These are phyloP conservation scores for Tachycineta bicolor DNA, from an alignment of 2,113 vertebrate genomes.

Conservation along the genomic window DNA sequence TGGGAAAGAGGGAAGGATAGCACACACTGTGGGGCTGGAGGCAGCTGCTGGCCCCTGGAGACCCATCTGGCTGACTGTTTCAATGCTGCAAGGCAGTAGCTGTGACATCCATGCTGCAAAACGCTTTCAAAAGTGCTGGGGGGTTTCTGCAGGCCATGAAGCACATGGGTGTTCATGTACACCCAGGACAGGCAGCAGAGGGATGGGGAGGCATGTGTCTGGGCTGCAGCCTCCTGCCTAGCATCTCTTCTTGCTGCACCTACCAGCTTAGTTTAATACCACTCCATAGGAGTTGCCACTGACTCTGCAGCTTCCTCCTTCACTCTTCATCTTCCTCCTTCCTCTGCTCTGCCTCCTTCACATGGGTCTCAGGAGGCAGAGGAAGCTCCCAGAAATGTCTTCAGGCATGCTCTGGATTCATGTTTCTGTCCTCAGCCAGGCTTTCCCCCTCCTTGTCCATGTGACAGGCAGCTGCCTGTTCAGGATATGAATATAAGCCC, in stretches of 20 bases:
- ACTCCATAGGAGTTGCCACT: background rate
- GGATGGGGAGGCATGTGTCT: background rate
- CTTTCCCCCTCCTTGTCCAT: background rate
- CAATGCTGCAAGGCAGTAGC: background rate
- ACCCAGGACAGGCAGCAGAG: background rate
- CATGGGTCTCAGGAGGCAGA: background rate
- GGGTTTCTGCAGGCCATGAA: background rate
- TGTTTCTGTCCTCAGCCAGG: background rate
- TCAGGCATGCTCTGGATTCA: fast-evolving
- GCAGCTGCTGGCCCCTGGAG: background rate
- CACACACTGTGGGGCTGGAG: background rate
- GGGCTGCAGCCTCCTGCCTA: background rate
- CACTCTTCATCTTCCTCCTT: background rate
- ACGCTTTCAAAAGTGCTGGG: background rate
- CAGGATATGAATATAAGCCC: background rate
- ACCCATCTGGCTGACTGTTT: background rate
- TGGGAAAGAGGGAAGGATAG: background rate
- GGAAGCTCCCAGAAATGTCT: background rate
- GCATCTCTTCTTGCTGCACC: background rate
- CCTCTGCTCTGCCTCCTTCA: no score
- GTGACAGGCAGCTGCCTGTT: background rate
- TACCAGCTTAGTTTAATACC: background rate
- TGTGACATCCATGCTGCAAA: fast-evolving
- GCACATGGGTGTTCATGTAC: background rate
- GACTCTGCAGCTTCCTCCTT: background rate